These are phyloP conservation scores for Erpornis zantholeuca DNA, from an alignment of 2,113 vertebrate species.

Conservation along the genomic window DNA sequence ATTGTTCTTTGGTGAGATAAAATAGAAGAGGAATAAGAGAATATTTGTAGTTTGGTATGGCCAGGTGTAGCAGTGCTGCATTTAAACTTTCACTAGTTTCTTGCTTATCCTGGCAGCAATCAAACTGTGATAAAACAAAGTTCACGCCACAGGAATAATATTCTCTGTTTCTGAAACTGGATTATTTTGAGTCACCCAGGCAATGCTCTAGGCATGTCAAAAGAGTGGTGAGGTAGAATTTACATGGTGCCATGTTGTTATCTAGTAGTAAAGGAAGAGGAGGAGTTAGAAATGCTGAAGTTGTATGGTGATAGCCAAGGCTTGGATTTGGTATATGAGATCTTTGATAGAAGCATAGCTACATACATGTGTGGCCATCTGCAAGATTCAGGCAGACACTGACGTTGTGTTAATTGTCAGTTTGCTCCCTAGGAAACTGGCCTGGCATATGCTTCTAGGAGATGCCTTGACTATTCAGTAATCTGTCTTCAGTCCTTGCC, in stretches of 20 bases:
- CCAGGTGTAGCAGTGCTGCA: not conserved
- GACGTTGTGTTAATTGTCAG: not conserved
- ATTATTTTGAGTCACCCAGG: not conserved
- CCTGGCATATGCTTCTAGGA: not conserved
- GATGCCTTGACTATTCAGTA: not conserved
- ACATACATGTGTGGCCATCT: not conserved
- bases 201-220: not conserved
- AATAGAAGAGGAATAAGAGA: not conserved
- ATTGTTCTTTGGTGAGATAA: not conserved
- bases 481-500: not conserved
- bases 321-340: not conserved
- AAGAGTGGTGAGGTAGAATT: not conserved
- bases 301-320: not conserved
- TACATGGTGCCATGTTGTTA: rapidly evolving
- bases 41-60: not conserved
- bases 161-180: not conserved
- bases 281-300: not conserved
- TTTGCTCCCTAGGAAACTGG: not conserved
- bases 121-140: not conserved
- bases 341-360: not conserved
- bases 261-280: not conserved
- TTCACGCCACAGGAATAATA: not conserved
- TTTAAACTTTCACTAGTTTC: not conserved
- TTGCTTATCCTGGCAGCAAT: not conserved
- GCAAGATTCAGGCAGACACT: not conserved